Evolutionary conservation across 2,888 invertebrate genomes (phyloP).

Genomic region (Brenthis daphne): DNA sequence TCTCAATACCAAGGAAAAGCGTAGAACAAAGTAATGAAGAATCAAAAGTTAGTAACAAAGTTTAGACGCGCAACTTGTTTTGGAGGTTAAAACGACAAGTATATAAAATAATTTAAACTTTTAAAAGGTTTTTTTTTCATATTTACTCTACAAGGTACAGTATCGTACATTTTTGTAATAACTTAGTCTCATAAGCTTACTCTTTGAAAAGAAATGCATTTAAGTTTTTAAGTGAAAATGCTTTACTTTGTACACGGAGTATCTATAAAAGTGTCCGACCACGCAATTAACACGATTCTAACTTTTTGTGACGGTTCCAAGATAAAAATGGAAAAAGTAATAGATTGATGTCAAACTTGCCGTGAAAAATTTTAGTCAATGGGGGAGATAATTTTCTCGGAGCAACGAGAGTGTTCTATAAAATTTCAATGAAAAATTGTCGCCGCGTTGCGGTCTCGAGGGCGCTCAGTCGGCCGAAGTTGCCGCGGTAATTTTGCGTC

Average conservation of each 20-base stretch:
- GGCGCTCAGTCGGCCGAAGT: conserved; percentile 55
- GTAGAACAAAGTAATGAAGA: too few species aligned
- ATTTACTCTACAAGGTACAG: background rate
- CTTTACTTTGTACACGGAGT: conserved; percentile 53
- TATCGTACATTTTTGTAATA: conserved; percentile 14
- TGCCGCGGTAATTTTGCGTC: conserved; percentile 62
- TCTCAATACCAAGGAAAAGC: too few species aligned
- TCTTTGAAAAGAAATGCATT: conserved; percentile 37
- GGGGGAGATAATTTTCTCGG: conserved; percentile 75
- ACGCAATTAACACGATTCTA: conserved; percentile 74
- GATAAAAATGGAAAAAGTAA: conserved; percentile 75
- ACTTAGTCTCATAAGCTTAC: conserved; percentile 10
- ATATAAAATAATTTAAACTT: background rate
- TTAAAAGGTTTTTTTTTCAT: conserved; percentile 7
- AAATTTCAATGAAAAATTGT: conserved; percentile 72
- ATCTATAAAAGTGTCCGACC: conserved; percentile 61
- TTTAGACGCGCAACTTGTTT: too few species aligned
- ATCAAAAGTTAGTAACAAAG: too few species aligned
- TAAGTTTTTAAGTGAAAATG: conserved; percentile 51
- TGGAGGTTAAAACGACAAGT: too few species aligned
- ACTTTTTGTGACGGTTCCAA: conserved; percentile 62
- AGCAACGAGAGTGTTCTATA: conserved; percentile 68
- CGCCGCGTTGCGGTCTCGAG: conserved; percentile 50
- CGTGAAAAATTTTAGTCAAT: conserved; percentile 78
- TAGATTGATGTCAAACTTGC: conserved; percentile 79